These are phyloP conservation scores for Lepidostoma basale DNA, from an alignment of 1,140 invertebrate genomes.

Conservation along the genomic window DNA sequence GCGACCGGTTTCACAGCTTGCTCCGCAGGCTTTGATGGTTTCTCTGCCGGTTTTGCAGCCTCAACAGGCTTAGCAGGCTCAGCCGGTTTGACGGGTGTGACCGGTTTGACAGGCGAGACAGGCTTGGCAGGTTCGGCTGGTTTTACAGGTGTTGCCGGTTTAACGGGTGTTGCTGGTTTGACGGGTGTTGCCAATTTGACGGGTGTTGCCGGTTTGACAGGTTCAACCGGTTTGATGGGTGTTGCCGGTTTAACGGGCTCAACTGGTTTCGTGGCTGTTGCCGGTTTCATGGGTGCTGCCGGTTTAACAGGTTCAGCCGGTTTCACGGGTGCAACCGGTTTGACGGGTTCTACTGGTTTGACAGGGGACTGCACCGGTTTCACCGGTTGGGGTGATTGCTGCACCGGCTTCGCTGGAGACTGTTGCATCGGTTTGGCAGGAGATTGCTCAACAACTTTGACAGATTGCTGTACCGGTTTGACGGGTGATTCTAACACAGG, in stretches of 20 bases:
- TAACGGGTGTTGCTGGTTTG: neutral
- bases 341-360: slow-evolving; percentile 12
- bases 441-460: neutral
- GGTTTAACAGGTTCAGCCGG: neutral
- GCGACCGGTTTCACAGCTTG: neutral
- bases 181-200: neutral
- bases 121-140: too few relatives aligned
- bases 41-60: neutral
- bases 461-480: neutral
- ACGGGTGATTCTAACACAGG: neutral
- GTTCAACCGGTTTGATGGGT: neutral
- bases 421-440: neutral
- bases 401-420: neutral
- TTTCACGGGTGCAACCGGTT: neutral
- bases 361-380: neutral
- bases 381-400: too few relatives aligned
- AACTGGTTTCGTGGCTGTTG: neutral
- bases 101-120: too few relatives aligned
- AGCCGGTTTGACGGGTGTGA: too few relatives aligned
- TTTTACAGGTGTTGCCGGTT: too few relatives aligned
- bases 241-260: neutral
- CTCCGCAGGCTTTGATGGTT: neutral
- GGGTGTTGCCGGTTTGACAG: neutral
- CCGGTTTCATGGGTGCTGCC: neutral
- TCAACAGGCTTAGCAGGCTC: neutral